Evolutionary conservation across 2,113 vertebrate genomes (phyloP), one percentile per base, ranked within the genome.

Genomic region (Thunnus thynnus): DNA sequence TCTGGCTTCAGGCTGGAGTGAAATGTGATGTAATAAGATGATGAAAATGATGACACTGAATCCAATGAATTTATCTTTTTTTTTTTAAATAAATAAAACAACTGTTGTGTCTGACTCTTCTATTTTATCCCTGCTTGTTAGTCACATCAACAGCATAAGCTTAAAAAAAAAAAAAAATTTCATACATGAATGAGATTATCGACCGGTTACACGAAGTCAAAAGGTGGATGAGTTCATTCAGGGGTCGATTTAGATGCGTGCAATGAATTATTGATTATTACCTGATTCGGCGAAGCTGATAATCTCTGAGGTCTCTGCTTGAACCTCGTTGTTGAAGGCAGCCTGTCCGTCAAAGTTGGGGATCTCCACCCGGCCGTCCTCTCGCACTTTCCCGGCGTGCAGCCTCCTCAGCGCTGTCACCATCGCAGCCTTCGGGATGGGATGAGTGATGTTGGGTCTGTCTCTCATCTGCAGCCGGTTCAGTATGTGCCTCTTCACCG

Each of bases 201-300:
- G 22, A 47, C 75, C 44, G 65, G 5, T 11, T 58, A 70, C 20
- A 46, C 9, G 5, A 22, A 78, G 66, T 79, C 76, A 79, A n/a
- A 72, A 27, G 80, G 65, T 74, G 71, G 48, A 3, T 0, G 63
- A 63, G 85, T 89, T 89, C 86, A 91, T 3, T 12, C 13, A 32
- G 51, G n/a, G 78, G 77, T 91, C 60, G 69, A 2, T 32, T 46
- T 44, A 12, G 55, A 75, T 74, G 44, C 36, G 71, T n/a, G 70
- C 41, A 5, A 47, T 86, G 32, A 88, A 80, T 81, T 30, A 78
- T 81, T 68, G 72, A 82, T 83, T 67, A 91, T 83, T 93, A 99
- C 97, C 98, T 97, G 97, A 97, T 93, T 99, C 98, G 0, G 98
- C 97, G 86, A 99, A 99, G 94, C 97, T 98, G 95, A 99, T 99